A percentile compares a stretch with the other conserved stretches of the same genome.
Conservation (phyloP, 1,140 invertebrate genomes). For the Mactra quadrangularis region DNA sequence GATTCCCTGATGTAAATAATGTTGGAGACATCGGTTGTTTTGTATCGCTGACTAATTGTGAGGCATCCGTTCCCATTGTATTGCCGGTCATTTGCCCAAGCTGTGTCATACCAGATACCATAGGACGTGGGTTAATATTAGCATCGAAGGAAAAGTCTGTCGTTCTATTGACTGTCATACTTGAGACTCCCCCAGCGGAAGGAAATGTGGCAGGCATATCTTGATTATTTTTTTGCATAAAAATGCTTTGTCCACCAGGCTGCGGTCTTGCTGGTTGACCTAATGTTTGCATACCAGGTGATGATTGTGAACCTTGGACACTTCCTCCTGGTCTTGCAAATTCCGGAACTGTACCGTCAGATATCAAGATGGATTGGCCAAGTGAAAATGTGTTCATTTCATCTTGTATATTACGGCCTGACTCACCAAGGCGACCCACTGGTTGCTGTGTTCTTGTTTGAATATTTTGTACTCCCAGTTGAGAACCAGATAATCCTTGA, state of each 20-base stretch:
- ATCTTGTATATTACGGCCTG: slow-evolving; percentile 15
- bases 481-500: neutral
- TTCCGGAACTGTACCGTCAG: slow-evolving; percentile 35
- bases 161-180: no score
- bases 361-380: slow-evolving; percentile 31
- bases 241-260: neutral
- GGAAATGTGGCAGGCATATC: neutral
- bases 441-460: neutral
- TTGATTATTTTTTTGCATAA: neutral
- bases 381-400: slow-evolving; percentile 38
- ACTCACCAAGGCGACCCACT: slow-evolving; percentile 2
- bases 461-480: neutral
- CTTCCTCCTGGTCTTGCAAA: slow-evolving; percentile 10
- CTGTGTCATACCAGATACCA: no score
- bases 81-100: neutral
- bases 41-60: neutral
- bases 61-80: neutral
- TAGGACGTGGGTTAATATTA: no score
- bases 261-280: slow-evolving; percentile 36
- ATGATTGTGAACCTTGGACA: neutral
- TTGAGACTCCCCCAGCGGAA: no score
- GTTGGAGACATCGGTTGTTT: slow-evolving; percentile 21
- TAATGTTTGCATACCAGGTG: slow-evolving; percentile 8
- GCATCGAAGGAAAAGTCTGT: no score
- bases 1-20: slow-evolving; percentile 35